phyloP scores from a whole-genome alignment of 2,113 vertebrate species.

The Ariopsis seemanni region DNA sequence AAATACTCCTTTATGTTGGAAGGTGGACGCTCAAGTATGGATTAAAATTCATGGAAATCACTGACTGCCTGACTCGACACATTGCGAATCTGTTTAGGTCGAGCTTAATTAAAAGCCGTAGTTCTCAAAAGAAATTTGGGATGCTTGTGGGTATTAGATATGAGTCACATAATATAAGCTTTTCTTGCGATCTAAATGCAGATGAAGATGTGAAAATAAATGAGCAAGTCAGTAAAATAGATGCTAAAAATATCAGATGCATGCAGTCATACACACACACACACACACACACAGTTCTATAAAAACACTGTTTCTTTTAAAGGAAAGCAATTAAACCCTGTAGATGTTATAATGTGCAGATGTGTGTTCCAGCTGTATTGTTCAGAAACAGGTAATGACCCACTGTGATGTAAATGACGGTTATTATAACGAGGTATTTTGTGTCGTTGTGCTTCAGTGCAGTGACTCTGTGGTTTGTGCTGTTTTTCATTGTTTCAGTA shows the following conservation, averaged over 20 bases:
- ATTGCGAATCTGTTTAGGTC: background rate
- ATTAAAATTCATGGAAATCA: background rate
- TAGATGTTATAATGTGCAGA: background rate
- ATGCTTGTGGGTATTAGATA: background rate
- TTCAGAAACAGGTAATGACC: background rate
- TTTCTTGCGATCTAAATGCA: slow-evolving; percentile 1
- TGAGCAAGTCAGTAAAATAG: background rate
- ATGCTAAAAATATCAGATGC: background rate
- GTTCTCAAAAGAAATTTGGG: background rate
- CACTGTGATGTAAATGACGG: background rate
- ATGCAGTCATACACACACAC: background rate
- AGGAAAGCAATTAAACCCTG: background rate
- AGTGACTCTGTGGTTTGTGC: background rate
- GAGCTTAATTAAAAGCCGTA: background rate
- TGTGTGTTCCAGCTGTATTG: background rate
- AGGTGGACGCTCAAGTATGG: background rate
- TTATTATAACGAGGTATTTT: too few species aligned
- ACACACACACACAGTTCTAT: background rate
- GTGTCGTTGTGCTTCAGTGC: background rate
- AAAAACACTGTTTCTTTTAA: background rate
- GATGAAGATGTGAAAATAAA: slow-evolving; percentile 9
- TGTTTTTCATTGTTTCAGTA: background rate
- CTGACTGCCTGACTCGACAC: background rate
- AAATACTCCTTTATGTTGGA: slow-evolving; percentile 3
- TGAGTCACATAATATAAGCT: background rate